These are phyloP conservation scores for Stomorhina lunata DNA, from an alignment of 2,888 invertebrate species.

Conservation along the genomic window DNA sequence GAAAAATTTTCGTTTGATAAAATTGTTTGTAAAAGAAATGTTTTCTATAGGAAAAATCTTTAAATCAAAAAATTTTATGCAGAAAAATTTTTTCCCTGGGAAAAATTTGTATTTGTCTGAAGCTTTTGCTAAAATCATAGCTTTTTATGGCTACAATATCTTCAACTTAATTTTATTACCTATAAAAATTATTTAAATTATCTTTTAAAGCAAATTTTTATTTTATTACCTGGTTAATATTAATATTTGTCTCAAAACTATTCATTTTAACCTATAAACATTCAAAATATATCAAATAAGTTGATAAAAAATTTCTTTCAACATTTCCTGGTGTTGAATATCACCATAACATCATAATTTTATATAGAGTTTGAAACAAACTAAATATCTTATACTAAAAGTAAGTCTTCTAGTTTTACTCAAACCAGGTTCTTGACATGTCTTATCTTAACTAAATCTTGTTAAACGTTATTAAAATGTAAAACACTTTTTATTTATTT, in stretches of 20 bases:
- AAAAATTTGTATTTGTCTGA: too few relatives aligned
- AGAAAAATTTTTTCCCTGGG: too few relatives aligned
- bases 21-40: too few relatives aligned
- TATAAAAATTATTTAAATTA: background rate
- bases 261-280: background rate
- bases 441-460: constrained; percentile 47
- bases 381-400: background rate
- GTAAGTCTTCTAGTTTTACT: constrained; percentile 8
- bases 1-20: too few relatives aligned
- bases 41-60: too few relatives aligned
- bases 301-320: background rate
- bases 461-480: constrained; percentile 31
- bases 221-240: constrained; percentile 24
- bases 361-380: background rate
- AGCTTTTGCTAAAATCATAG: too few relatives aligned
- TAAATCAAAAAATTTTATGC: too few relatives aligned
- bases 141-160: too few relatives aligned
- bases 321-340: background rate
- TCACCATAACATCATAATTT: constrained; percentile 28
- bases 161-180: background rate
- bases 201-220: background rate
- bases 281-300: constrained; percentile 6
- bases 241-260: constrained; percentile 23
- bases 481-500: background rate
- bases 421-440: background rate